Conservation (phyloP, 2,113 vertebrate species). For the Poeciliopsis occidentalis region DNA sequence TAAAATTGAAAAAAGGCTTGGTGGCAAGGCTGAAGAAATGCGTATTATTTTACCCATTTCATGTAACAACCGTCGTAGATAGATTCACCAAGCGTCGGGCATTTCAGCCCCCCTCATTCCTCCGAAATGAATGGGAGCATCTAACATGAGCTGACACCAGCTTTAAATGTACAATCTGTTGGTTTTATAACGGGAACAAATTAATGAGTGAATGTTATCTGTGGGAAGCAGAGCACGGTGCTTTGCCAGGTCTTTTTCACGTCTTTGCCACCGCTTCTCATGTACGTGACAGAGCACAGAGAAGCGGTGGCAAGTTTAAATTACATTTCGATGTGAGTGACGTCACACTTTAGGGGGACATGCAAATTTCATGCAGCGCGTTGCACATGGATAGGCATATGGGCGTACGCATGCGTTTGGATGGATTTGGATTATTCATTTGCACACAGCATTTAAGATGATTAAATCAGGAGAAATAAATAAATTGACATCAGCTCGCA, state of each 20-base stretch:
- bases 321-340: conserved; percentile 47
- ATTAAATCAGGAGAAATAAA: conserved; percentile 34
- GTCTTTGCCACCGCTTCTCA: conserved; percentile 48
- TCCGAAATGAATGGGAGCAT: conserved; percentile 50
- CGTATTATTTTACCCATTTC: conserved; percentile 42
- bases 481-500: conserved; percentile 27
- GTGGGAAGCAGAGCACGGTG: conserved; percentile 56
- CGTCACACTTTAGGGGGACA: conserved; percentile 12
- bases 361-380: conserved; percentile 1
- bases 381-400: conserved; percentile 10
- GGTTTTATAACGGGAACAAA: conserved; percentile 61
- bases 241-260: conserved; percentile 54
- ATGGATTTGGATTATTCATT: conserved; percentile 16
- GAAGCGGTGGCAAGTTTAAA: too few species aligned
- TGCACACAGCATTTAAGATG: not conserved
- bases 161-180: conserved; percentile 67
- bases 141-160: conserved; percentile 61
- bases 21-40: conserved; percentile 57
- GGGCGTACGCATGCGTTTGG: conserved; percentile 19
- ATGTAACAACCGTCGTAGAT: conserved; percentile 41
- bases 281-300: conserved; percentile 50
- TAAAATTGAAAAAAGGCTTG: conserved; percentile 58
- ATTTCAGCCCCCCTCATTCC: conserved; percentile 59
- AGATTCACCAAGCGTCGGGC: conserved; percentile 47
- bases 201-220: conserved; percentile 73